Evolutionary conservation across 2,888 invertebrate genomes (phyloP), one percentile per base, ranked within the genome.

Genomic region (Antheraea assamensis): DNA sequence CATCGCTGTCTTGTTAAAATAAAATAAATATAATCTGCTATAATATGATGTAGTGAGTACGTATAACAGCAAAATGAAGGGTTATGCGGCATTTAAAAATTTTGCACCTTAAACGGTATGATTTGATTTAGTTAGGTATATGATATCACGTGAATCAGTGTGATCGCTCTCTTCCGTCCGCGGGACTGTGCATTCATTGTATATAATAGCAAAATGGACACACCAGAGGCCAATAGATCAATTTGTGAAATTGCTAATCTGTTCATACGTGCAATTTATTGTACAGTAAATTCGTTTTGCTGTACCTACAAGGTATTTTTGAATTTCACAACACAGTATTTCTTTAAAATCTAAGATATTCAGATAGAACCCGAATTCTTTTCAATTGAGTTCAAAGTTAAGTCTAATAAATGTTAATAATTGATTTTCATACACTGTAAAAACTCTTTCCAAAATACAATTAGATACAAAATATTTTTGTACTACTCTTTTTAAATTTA

Each of bases 81-180:
- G 68, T 35, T 21, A 21, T 7, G 21, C 31, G n/a, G n/a, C 10
- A 35, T 1, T 68, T 35, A 35, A 35, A 68, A 68, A 21, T 35
- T 66, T 35, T 68, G 31, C 68, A 68, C 68, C 68, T 68, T 35
- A 68, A 19, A 66, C 31, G 30, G 64, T 19, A 68, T 21, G 35
- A 68, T 66, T 66, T 66, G 30, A 52, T 47, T 21, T 2, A 27
- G 24, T 30, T 71, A 70, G 55, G 49, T 79, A 75, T 74, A 72
- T 71, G 77, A 73, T 75, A 75, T 76, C 76, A 78, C 76, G 77
- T 76, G 76, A 78, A 75, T 76, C 75, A 78, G 75, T 77, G 74
- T 84, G 85, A 87, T 86, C 75, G 79, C 72, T 76, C 76, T 80
- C 82, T 82, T 88, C 88, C 88, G 87, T 68, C 74, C 75, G 76